Evolutionary conservation across 2,888 invertebrate genomes (phyloP), one percentile per base, ranked within the genome.

Genomic region (Sclerodermus sp.): DNA sequence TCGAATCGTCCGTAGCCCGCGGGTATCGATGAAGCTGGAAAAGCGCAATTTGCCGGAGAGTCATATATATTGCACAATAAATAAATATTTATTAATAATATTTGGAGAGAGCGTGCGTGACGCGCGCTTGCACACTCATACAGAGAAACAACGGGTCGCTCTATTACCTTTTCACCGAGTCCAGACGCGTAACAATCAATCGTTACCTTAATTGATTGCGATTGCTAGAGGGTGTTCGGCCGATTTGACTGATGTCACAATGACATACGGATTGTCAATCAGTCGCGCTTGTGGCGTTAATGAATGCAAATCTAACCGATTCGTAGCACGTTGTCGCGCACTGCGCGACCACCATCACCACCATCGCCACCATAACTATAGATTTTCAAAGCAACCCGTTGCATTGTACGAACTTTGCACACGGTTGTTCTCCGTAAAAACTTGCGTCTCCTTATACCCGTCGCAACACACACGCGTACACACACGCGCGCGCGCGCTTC

Each of bases 221-320:
- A 73, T 68, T 74, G 63, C 64, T 46, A 55, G 51, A 61, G 62
- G 54, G 54, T 45, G 57, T 55, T 47, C 45, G 52, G 53, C 49
- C 62, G 65, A 67, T 64, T 65, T 65, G 70, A 74, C 66, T 73
- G 70, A 76, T 71, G 72, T 76, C 74, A 76, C 76, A 76, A 76
- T 77, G 74, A 75, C 70, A 66, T 61, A 68, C 69, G 73, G 71
- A 76, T 77, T 76, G 76, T 76, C 76, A 77, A 77, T 77, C 77
- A 77, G 76, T 70, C 68, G 67, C 72, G 72, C 74, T 77, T 77
- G 77, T 77, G 64, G 69, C 68, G 72, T 71, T 74, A 70, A 77
- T 77, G 69, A 71, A 76, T 77, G 76, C 74, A 77, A 77, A 77
- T 77, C 63, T 61, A 57, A 56, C 50, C 58, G 61, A 64, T 62